These are phyloP conservation scores for Oopsacas minuta DNA, from an alignment of 37 sponge, comb jelly and placozoan genomes.

Conservation along the genomic window DNA sequence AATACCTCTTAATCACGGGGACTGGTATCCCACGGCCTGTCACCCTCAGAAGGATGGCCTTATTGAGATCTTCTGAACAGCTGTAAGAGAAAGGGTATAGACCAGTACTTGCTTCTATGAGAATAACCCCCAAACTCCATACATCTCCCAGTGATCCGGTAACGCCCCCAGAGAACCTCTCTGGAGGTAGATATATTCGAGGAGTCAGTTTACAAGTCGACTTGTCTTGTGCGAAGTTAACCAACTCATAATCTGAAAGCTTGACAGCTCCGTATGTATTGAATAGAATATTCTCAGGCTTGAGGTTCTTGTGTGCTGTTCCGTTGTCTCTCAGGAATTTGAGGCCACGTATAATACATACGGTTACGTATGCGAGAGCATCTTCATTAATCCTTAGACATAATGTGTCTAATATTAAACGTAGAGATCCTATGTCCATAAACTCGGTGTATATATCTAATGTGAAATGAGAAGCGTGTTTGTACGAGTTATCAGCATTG, in stretches of 20 bases:
- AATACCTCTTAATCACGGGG: background rate
- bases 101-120: background rate
- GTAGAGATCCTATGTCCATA: conserved; percentile 1
- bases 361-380: background rate
- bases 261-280: background rate
- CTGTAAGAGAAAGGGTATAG: background rate
- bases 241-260: background rate
- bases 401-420: background rate
- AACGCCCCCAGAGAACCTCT: conserved; percentile 1
- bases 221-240: background rate
- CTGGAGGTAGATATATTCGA: background rate
- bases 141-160: background rate
- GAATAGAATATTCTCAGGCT: conserved; percentile 6
- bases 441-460: background rate
- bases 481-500: background rate
- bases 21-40: background rate
- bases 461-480: background rate
- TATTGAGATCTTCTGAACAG: background rate
- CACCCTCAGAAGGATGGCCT: background rate
- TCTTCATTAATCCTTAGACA: background rate
- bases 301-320: background rate
- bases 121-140: background rate
- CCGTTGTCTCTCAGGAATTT: background rate
- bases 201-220: background rate
- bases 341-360: background rate